Conservation (phyloP, 2,797 vertebrate genomes). For the Dipus sagitta region DNA sequence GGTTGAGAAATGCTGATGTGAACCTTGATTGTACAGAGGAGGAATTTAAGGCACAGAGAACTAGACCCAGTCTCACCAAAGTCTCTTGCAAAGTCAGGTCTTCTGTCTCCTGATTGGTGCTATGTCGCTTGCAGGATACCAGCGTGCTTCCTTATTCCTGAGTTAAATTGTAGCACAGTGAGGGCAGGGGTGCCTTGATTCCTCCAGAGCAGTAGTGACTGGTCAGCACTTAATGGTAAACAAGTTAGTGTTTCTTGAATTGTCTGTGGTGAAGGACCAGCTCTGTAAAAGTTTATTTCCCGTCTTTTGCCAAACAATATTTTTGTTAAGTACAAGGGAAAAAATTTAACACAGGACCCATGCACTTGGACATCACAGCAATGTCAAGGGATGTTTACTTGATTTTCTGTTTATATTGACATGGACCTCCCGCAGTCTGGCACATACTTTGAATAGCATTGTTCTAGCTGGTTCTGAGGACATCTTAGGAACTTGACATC, state of each 20-base stretch:
- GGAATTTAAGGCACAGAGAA: background rate
- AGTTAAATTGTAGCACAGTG: background rate
- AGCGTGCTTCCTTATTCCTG: background rate
- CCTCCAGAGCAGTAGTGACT: background rate
- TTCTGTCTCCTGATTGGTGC: background rate
- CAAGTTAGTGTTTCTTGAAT: background rate
- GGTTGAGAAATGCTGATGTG: constrained; percentile 6
- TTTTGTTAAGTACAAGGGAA: constrained; percentile 50
- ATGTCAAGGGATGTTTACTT: background rate
- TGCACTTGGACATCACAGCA: background rate
- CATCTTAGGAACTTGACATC: background rate
- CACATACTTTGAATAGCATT: background rate
- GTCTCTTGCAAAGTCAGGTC: background rate
- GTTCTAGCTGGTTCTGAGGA: constrained; percentile 23
- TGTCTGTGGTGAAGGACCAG: background rate
- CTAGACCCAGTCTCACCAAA: background rate
- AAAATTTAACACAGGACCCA: background rate
- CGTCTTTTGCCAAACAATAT: background rate
- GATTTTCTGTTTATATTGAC: background rate
- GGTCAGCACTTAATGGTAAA: background rate
- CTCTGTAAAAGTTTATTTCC: background rate
- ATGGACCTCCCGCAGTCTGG: background rate
- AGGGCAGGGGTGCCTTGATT: constrained; percentile 4
- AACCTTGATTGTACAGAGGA: constrained; percentile 26
- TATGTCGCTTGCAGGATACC: background rate